Evolutionary conservation across 2,113 vertebrate species (phyloP).

Genomic region (Heterocephalus glaber): DNA sequence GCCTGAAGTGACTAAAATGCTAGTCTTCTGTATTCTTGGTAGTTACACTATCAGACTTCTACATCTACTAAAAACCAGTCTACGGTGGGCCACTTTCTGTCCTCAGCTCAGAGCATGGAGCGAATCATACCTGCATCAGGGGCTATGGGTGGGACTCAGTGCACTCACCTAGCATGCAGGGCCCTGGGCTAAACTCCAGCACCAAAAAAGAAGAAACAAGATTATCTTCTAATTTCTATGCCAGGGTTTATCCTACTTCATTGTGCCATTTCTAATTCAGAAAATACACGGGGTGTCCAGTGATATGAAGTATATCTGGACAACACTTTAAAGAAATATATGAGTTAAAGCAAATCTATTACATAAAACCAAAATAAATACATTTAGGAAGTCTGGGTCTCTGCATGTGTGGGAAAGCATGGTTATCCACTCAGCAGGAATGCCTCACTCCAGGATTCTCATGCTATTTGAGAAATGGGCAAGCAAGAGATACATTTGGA

Average conservation of each 20-base stretch:
- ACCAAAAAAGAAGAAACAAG: neutral
- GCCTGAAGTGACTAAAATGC: neutral
- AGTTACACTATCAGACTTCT: neutral
- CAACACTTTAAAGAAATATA: neutral
- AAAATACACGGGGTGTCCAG: neutral
- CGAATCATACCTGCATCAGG: neutral
- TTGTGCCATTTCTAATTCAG: slow-evolving; percentile 28
- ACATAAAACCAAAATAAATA: neutral
- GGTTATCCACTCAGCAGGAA: neutral
- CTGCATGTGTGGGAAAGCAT: neutral
- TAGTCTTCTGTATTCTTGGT: neutral
- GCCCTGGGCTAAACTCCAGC: neutral
- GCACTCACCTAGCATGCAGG: no score
- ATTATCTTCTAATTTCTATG: neutral
- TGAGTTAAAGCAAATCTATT: neutral
- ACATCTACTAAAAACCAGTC: neutral
- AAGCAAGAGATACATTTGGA: neutral
- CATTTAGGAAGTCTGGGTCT: neutral
- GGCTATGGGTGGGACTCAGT: no score
- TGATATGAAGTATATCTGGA: neutral
- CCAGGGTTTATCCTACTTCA: neutral
- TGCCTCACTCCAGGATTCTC: neutral
- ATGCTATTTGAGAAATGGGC: neutral
- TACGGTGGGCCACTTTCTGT: neutral
- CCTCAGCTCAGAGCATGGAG: neutral